Base-by-base conservation (phyloP, 1,140 invertebrate genomes). In the Zaprionus lachaisei region DNA sequence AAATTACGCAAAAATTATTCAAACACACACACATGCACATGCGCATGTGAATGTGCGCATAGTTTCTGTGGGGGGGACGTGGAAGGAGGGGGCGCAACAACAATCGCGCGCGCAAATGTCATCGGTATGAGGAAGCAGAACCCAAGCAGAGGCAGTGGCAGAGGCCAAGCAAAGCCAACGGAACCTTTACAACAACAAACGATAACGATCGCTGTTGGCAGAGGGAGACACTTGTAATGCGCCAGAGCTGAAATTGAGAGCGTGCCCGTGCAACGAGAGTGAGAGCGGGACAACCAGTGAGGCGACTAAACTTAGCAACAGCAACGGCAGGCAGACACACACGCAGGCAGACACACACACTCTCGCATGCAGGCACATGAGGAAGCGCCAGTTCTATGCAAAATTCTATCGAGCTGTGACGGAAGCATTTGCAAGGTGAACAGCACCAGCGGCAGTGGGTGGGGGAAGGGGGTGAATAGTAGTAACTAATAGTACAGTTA, bases 61-160 rank as follows among this genome's bases (percentile, higher is more conserved):
- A 57, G 72, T 28, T 24, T 37, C 15, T 34, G 47, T 15, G 34
- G 15, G 28, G 28, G 34, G 57, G 11, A n/a, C 49, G 14, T 24
- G 28, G 22, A 20, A 37, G 44, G 12, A 17, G 20, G 20, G 47
- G 20, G 12, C 15, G 31, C 54, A n/a, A 17, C 6, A 11, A 15
- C 37, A 61, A 34, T 24, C n/a, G 56, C 20, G 20, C 58, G 24
- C 38, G 61, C 47, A 56, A 63, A 71, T 67, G 55, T 47, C 55
- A 67, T 54, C 61, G 51, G 62, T 38, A 73, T 67, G 70, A 77
- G 74, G 74, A 77, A 77, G 63, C 68, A 57, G 62, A 62, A 58
- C n/a, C 31, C 14, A 22, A 51, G 26, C 20, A 68, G 49, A 47
- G 54, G 37, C 41, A 47, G 41, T 17, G 41, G 14, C 37, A 38